Conservation (phyloP, 2,888 invertebrate genomes). For the Gortyna flavago region DNA sequence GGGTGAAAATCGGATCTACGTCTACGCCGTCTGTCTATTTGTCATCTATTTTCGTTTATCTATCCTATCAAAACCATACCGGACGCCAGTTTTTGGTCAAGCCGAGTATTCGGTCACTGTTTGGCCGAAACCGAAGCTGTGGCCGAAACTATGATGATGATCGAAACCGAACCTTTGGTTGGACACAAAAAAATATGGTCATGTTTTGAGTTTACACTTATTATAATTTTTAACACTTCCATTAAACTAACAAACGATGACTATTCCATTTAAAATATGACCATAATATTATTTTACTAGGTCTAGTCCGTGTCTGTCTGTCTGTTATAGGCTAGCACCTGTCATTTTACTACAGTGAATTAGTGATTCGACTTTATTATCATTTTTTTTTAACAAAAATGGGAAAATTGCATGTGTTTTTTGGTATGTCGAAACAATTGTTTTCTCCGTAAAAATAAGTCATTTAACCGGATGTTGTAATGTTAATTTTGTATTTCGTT, state of each 20-base stretch:
- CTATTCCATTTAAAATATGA: neutral
- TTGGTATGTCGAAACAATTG: neutral
- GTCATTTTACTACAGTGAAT: neutral
- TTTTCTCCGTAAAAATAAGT: neutral
- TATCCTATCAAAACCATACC: neutral
- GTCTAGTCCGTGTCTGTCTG: neutral
- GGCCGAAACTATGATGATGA: neutral
- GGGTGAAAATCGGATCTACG: neutral
- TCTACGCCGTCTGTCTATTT: neutral
- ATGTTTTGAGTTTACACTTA: neutral
- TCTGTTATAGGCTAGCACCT: neutral
- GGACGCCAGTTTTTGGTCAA: neutral
- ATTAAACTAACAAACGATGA: neutral
- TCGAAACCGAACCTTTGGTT: neutral
- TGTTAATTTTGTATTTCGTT: slow-evolving; percentile 1
- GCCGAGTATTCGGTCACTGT: neutral
- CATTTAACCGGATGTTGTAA: neutral
- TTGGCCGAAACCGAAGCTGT: neutral
- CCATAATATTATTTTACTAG: neutral
- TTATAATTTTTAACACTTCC: neutral
- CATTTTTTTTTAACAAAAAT: neutral
- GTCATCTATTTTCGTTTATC: neutral
- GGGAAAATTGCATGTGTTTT: slow-evolving; percentile 9
- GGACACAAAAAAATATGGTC: neutral
- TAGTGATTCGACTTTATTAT: neutral